These are phyloP conservation scores for Bacillus rossius DNA, from an alignment of 1,140 invertebrate species.

Conservation along the genomic window DNA sequence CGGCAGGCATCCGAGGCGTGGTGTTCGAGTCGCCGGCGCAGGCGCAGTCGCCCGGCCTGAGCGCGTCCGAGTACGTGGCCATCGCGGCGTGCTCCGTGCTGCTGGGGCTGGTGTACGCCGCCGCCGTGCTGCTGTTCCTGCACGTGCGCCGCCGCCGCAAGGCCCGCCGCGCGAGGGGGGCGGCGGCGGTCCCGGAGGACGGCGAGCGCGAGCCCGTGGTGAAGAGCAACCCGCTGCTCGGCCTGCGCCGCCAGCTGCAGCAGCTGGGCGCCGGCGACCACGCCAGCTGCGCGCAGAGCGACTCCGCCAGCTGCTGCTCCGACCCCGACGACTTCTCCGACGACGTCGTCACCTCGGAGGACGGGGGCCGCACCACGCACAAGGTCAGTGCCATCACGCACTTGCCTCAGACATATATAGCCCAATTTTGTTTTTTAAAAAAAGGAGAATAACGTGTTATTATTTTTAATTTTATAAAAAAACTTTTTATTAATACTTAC, in stretches of 20 bases:
- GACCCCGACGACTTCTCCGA: conserved; percentile 17
- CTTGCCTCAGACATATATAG: too few species aligned
- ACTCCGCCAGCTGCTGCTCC: conserved; percentile 21
- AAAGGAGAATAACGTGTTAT: too few species aligned
- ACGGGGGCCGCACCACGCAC: not conserved
- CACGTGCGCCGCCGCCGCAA: conserved; percentile 49
- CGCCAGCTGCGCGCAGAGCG: conserved; percentile 15
- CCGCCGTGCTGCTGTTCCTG: conserved; percentile 73
- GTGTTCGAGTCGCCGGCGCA: too few species aligned
- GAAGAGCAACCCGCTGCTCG: conserved; percentile 68
- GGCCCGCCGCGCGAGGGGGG: not conserved
- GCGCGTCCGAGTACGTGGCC: conserved; percentile 63
- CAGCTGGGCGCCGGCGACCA: conserved; percentile 8
- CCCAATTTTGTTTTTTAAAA: too few species aligned
- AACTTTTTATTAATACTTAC: too few species aligned
- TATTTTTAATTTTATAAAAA: too few species aligned
- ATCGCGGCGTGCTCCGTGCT: conserved; percentile 74
- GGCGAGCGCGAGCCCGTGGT: conserved; percentile 52
- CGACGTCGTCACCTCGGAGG: not conserved
- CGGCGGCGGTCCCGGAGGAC: not conserved
- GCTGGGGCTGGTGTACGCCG: conserved; percentile 74
- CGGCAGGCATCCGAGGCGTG: too few species aligned
- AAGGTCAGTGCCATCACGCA: too few species aligned
- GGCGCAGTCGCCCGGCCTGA: conserved; percentile 31
- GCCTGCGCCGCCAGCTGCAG: conserved; percentile 32